phyloP scores from a whole-genome alignment of 2,888 invertebrate genomes.

The Meta bourneti region DNA sequence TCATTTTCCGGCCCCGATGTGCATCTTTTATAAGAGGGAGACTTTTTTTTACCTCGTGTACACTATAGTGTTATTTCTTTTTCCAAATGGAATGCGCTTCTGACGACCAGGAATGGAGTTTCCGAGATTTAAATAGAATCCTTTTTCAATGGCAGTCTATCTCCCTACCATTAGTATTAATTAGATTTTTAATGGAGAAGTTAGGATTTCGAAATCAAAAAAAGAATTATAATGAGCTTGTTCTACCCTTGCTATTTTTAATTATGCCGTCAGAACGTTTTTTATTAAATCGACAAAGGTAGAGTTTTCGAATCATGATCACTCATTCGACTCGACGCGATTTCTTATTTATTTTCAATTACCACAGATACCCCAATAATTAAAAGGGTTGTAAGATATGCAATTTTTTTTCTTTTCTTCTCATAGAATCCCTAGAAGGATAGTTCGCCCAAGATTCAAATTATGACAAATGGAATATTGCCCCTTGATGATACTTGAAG shows the following conservation, averaged over 20 bases:
- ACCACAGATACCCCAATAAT: neutral
- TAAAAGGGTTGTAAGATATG: neutral
- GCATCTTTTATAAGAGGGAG: neutral
- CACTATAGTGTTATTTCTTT: neutral
- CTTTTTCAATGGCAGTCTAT: neutral
- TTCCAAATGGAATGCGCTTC: neutral
- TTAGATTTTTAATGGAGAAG: slow-evolving; percentile 24
- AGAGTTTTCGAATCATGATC: neutral
- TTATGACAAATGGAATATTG: too few species aligned
- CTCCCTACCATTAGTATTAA: slow-evolving; percentile 23
- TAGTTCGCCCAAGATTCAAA: too few species aligned
- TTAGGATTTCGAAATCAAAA: slow-evolving; percentile 6
- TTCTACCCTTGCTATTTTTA: neutral
- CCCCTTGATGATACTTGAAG: too few species aligned
- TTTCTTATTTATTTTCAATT: neutral
- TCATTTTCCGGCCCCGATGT: neutral
- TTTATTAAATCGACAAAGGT: neutral
- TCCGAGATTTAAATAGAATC: neutral
- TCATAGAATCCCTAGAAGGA: too few species aligned
- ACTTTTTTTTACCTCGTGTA: neutral
- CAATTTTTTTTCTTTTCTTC: too few species aligned
- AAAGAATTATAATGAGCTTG: neutral
- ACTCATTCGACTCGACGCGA: neutral
- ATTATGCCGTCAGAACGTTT: neutral
- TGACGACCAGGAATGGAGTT: slow-evolving; percentile 11